These are phyloP conservation scores for Leptocoma aspasia DNA, from an alignment of 2,113 vertebrate species.

Conservation along the genomic window DNA sequence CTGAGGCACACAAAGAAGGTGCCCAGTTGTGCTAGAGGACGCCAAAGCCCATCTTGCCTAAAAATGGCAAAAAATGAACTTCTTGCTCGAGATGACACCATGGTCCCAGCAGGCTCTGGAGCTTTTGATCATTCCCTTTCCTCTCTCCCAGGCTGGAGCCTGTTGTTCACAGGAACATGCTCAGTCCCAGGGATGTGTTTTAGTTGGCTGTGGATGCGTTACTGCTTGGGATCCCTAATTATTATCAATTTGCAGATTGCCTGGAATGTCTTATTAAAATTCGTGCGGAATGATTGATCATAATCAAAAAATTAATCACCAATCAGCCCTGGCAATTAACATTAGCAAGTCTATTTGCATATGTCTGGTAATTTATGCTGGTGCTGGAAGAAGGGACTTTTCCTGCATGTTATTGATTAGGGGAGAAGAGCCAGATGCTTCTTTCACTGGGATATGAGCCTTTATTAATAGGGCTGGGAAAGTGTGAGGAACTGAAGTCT, in stretches of 20 bases:
- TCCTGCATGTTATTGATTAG: constrained; percentile 67
- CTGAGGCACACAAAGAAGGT: background rate
- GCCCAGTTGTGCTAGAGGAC: background rate
- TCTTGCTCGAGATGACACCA: background rate
- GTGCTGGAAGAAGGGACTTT: constrained; percentile 50
- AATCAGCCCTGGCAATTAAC: constrained; percentile 75
- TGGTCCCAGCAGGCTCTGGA: background rate
- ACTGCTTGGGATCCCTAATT: constrained; percentile 46
- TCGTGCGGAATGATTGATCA: constrained; percentile 67
- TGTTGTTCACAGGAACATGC: background rate
- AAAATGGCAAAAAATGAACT: background rate
- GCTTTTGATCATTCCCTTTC: background rate
- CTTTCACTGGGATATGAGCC: background rate
- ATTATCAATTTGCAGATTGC: constrained; percentile 62
- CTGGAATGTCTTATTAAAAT: constrained; percentile 62
- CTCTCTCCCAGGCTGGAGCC: background rate
- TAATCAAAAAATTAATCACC: constrained; percentile 76
- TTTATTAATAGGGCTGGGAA: background rate
- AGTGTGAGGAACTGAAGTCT: background rate
- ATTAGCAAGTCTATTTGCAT: constrained; percentile 70
- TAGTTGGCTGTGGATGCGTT: background rate
- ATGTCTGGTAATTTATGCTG: constrained; percentile 69
- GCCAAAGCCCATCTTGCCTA: background rate
- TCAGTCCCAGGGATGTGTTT: background rate
- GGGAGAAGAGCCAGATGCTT: constrained; percentile 49